Percentiles rank a stretch among this genome's conserved stretches.
Conservation (phyloP, 2,797 vertebrate species). For the Aulostomus chinensis region DNA sequence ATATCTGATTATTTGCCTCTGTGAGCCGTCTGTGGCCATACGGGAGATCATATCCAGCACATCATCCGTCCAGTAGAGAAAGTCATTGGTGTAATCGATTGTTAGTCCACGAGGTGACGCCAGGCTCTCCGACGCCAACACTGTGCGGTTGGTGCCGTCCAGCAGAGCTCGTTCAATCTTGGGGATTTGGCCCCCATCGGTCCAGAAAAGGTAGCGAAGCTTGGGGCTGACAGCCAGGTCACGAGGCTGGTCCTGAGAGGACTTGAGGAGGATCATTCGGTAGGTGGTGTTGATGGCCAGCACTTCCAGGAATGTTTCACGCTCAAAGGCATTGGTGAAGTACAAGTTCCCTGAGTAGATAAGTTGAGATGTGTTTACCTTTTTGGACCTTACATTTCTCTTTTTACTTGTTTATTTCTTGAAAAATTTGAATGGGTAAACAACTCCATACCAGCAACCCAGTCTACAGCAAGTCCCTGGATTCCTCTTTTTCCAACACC, state of each 20-base stretch:
- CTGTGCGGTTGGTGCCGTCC: conserved; percentile 90
- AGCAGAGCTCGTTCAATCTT: conserved; percentile 91
- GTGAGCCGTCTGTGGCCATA: conserved; percentile 82
- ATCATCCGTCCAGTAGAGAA: conserved; percentile 93
- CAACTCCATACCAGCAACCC: conserved; percentile 85
- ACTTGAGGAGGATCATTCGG: conserved; percentile 88
- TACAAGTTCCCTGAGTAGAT: conserved; percentile 88
- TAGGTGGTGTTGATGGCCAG: conserved; percentile 86
- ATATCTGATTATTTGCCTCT: conserved; percentile 86
- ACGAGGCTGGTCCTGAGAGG: conserved; percentile 82
- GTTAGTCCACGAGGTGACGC: conserved; percentile 88
- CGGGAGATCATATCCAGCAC: conserved; percentile 90
- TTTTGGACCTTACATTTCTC: no score
- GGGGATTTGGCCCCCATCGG: conserved; percentile 89
- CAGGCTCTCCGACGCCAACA: conserved; percentile 88
- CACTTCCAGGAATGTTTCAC: conserved; percentile 89
- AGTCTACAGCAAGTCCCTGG: conserved; percentile 90
- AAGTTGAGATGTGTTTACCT: neutral
- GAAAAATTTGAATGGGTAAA: no score
- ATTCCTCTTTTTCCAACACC: conserved; percentile 88
- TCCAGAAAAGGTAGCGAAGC: conserved; percentile 90
- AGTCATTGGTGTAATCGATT: conserved; percentile 84
- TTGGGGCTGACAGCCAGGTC: conserved; percentile 90
- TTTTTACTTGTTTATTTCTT: no score
- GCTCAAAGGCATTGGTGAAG: conserved; percentile 89